phyloP scores from a whole-genome alignment of 2,797 vertebrate species.

The Lacerta viridis region DNA sequence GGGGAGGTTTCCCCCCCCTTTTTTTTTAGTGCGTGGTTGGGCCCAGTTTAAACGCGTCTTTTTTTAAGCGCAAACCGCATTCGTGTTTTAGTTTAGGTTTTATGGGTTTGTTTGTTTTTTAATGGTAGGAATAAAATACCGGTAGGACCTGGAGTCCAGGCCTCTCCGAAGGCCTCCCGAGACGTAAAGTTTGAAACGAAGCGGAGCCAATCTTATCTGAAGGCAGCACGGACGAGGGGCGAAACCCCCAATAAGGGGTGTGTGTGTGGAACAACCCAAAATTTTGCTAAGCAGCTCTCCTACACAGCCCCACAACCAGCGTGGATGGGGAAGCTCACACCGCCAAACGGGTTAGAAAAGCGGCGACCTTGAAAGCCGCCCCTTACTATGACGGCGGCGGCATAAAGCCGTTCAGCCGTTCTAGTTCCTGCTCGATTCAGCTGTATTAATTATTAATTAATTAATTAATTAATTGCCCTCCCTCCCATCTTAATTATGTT shows the following conservation, averaged over 20 bases:
- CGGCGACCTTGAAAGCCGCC: no score
- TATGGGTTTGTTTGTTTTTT: neutral
- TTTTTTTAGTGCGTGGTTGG: no score
- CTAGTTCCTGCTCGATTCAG: neutral
- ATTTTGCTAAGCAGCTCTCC: neutral
- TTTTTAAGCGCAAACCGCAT: neutral
- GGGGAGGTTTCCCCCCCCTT: neutral
- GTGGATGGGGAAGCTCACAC: neutral
- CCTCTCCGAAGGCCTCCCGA: neutral
- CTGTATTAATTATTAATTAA: neutral
- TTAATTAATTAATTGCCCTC: no score
- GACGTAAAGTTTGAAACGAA: neutral
- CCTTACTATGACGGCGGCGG: no score
- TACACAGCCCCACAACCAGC: neutral
- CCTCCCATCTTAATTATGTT: no score
- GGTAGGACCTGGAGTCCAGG: neutral
- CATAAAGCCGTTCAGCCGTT: no score
- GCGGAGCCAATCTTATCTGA: neutral
- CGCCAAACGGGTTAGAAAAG: neutral
- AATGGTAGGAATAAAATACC: neutral
- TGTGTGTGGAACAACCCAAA: neutral
- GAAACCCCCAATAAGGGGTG: neutral
- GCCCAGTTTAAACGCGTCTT: neutral
- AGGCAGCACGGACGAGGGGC: slow-evolving; percentile 11
- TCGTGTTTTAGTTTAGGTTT: neutral